A percentile compares a stretch with the other conserved stretches of the same genome.
Conservation (phyloP, 2,888 invertebrate species). For the Cancer borealis region DNA sequence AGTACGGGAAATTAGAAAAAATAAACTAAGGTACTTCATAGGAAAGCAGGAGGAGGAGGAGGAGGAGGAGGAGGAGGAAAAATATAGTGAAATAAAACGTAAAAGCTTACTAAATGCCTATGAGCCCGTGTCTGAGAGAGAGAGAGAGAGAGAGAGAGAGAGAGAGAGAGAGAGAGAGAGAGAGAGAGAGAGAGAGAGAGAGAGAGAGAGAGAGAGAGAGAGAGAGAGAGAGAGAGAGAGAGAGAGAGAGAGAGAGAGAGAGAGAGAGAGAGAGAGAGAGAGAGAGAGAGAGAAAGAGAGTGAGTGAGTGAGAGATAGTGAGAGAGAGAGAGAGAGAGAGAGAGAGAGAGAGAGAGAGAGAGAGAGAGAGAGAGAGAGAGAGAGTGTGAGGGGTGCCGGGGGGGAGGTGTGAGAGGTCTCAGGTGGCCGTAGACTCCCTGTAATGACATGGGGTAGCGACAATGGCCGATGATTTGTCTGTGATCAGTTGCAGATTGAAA, state of each 20-base stretch:
- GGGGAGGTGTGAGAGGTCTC: neutral
- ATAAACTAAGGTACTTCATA: too few species aligned
- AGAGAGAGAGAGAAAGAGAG: too few species aligned
- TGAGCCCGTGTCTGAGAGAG: too few species aligned
- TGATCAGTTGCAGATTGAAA: conserved; percentile 56
- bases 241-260: neutral
- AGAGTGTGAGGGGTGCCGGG: neutral
- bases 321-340: conserved; percentile 20
- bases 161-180: too few species aligned
- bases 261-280: neutral
- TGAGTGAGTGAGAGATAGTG: neutral
- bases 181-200: too few species aligned
- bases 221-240: neutral
- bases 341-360: conserved; percentile 28
- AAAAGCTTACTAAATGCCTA: too few species aligned
- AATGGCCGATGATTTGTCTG: conserved; percentile 52
- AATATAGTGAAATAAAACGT: too few species aligned
- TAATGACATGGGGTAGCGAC: conserved; percentile 54
- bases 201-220: too few species aligned
- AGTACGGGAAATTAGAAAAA: too few species aligned
- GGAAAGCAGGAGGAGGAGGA: too few species aligned
- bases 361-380: conserved; percentile 49
- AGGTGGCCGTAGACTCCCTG: neutral
- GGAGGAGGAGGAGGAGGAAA: too few species aligned
- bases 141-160: too few species aligned